These are phyloP conservation scores for human DNA, from an alignment of 2,113 vertebrate genomes.

Conservation along the genomic window GRCh38 chr11:10212001-10212500, in stretches of 20 bases:
- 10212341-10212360: slow-evolving; percentile 23
- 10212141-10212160: neutral
- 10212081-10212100: neutral
- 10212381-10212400: neutral
- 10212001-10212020: neutral
- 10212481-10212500: neutral
- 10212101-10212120: neutral
- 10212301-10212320: neutral
- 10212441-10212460: slow-evolving; percentile 12
- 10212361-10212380: neutral
- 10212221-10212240: neutral
- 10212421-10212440: slow-evolving; percentile 31
- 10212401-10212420: neutral
- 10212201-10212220: neutral
- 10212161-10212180: neutral
- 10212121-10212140: neutral
- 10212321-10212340: neutral
- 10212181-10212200: slow-evolving; percentile 34
- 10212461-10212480: neutral
- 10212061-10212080: neutral
- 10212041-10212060: slow-evolving; percentile 9
- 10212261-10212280: neutral
- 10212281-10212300: slow-evolving; percentile 20
- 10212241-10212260: neutral
- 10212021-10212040: neutral